Conservation (phyloP, 2,888 invertebrate genomes). For the Brassicogethes aeneus region DNA sequence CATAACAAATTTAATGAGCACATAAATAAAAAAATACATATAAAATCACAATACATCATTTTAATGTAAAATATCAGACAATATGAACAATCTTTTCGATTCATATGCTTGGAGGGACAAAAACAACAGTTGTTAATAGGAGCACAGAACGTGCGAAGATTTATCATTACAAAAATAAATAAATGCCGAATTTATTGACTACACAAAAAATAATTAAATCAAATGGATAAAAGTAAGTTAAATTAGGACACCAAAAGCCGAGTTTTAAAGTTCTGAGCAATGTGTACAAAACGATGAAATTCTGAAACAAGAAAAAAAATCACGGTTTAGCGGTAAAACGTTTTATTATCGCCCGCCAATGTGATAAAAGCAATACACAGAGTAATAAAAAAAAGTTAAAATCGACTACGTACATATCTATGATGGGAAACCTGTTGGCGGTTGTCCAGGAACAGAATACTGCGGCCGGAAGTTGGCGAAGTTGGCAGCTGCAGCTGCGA, state of each 20-base stretch:
- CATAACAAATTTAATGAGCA: constrained; percentile 11
- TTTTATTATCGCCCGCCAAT: no score
- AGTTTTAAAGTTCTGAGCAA: constrained; percentile 11
- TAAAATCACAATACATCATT: neutral
- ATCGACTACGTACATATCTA: constrained; percentile 17
- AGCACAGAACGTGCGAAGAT: constrained; percentile 9
- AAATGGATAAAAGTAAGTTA: constrained; percentile 7
- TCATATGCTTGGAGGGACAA: constrained; percentile 6
- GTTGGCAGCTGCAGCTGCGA: constrained; percentile 69
- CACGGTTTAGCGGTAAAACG: no score
- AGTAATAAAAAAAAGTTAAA: neutral
- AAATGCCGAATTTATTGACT: constrained; percentile 13
- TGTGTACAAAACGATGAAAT: neutral
- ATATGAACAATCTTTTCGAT: constrained; percentile 9
- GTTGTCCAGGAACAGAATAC: constrained; percentile 64
- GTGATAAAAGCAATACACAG: no score
- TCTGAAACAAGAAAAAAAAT: neutral
- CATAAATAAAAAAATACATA: constrained; percentile 6
- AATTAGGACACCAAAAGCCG: constrained; percentile 13
- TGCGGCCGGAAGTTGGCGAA: constrained; percentile 88
- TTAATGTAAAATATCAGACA: constrained; percentile 6
- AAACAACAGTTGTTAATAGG: constrained; percentile 7
- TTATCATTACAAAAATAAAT: constrained; percentile 11
- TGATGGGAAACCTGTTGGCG: constrained; percentile 39
- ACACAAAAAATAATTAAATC: constrained; percentile 6